Percentiles rank a stretch among this genome's conserved stretches.
Conservation (phyloP, 2,888 invertebrate genomes). For the Nasonovia ribisnigri region DNA sequence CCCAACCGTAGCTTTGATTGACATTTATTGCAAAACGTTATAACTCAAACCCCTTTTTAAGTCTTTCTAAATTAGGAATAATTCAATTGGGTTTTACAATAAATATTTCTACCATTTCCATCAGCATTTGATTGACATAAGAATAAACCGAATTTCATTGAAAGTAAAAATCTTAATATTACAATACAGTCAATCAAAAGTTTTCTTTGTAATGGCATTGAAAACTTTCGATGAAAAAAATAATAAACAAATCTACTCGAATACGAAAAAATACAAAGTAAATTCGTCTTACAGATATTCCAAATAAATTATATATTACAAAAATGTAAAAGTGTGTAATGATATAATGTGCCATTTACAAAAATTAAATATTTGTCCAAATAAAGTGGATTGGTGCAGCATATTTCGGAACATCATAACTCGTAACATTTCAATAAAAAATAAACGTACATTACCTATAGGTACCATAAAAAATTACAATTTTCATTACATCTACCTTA, state of each 20-base stretch:
- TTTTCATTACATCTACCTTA: neutral
- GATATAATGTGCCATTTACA: neutral
- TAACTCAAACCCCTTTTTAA: neutral
- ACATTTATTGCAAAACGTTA: slow-evolving; percentile 14
- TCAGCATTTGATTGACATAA: neutral
- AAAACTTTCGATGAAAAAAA: neutral
- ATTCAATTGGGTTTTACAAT: neutral
- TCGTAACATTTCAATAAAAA: neutral
- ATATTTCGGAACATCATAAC: neutral
- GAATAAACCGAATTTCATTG: neutral
- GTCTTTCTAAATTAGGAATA: neutral
- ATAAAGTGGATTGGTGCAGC: neutral
- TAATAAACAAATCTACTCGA: neutral
- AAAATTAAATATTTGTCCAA: neutral
- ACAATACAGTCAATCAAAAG: neutral
- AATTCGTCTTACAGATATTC: neutral
- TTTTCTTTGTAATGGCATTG: neutral
- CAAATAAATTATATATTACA: neutral
- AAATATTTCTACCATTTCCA: neutral
- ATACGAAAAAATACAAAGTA: neutral
- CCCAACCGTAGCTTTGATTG: neutral
- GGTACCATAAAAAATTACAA: neutral
- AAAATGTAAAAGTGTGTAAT: neutral
- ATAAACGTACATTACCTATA: neutral
- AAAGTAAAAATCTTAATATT: neutral